These are phyloP conservation scores for Fopius arisanus DNA, from an alignment of 1,140 invertebrate genomes.

Conservation along the genomic window DNA sequence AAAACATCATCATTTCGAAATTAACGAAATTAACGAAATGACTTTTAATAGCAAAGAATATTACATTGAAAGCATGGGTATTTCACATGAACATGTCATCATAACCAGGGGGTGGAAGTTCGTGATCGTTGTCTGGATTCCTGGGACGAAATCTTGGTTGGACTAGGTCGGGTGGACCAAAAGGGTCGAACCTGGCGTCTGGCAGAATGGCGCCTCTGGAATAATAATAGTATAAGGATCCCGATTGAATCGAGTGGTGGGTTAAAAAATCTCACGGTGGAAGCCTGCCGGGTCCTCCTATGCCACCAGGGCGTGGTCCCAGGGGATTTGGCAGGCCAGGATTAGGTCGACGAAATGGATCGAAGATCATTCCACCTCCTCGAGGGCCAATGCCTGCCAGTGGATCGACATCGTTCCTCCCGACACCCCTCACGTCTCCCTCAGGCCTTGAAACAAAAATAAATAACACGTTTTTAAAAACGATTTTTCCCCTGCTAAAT, in stretches of 20 bases:
- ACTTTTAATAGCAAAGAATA: background rate
- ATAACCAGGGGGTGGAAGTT: conserved; percentile 74
- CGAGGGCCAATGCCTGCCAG: conserved; percentile 61
- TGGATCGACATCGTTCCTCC: conserved; percentile 83
- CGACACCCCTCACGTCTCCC: conserved; percentile 63
- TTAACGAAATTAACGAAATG: background rate
- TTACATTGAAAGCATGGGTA: background rate
- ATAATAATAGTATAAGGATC: conserved; percentile 33
- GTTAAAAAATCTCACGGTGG: conserved; percentile 60
- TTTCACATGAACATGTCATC: conserved; percentile 80
- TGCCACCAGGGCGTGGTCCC: conserved; percentile 53
- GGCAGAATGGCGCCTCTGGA: conserved; percentile 75
- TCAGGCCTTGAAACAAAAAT: conserved; percentile 73
- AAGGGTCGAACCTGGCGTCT: conserved; percentile 83
- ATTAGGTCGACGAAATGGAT: conserved; percentile 65
- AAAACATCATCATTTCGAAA: background rate
- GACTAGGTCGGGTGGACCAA: conserved; percentile 71
- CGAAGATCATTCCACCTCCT: conserved; percentile 77
- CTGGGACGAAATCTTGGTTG: conserved; percentile 45
- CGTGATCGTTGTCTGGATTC: conserved; percentile 76
- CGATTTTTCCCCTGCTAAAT: no score
- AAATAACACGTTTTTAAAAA: background rate
- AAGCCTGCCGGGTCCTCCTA: conserved; percentile 67
- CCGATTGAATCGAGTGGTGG: conserved; percentile 1
- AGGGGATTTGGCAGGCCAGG: background rate